Evolutionary conservation across 2,888 invertebrate species (phyloP), one percentile per base, ranked within the genome.

Genomic region (Drosophila peninsularis): DNA sequence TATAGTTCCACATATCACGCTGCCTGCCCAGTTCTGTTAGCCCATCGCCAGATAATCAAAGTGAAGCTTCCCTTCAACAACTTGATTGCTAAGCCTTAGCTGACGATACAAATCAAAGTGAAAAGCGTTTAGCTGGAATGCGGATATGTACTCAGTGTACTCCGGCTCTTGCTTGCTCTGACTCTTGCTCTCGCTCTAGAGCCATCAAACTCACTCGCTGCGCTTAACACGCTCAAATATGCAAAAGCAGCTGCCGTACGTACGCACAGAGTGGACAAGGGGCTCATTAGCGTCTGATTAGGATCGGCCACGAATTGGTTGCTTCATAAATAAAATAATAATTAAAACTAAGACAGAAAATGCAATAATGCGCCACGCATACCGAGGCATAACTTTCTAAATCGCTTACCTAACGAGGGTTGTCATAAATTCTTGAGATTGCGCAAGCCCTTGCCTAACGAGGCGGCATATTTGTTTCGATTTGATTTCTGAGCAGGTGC

Each of bases 371-470:
- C 54, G 44, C 32, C 13, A n/a, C 11, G 17, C 17, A 64, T 13
- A 21, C 39, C 41, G 14, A 37, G 17, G 9, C 36, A 49, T 55
- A 49, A 66, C 66, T 61, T 58, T 61, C 72, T n/a, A 50, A 56
- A 36, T 39, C 53, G 56, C 49, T 56, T 61, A 41, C 50, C 52
- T 39, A 63, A 65, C 61, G 62, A 50, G 14, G 32, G 49, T 14
- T 50, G 34, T 49, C 75, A 82, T 88, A 83, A 86, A 83, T 88
- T 83, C 88, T 83, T 82, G 64, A 47, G 64, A 72, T 83, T 83
- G 71, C 75, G 86, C 72, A 89, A 89, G 66, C 41, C 39, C 64
- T 47, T 32, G 76, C 61, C 27, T 62, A 79, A 71, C 61, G 71
- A 79, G 72, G 64, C 78, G 68, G 71, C 71, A 67, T 62, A 55